phyloP scores from a whole-genome alignment of 2,797 vertebrate genomes.

The Synanceia verrucosa region DNA sequence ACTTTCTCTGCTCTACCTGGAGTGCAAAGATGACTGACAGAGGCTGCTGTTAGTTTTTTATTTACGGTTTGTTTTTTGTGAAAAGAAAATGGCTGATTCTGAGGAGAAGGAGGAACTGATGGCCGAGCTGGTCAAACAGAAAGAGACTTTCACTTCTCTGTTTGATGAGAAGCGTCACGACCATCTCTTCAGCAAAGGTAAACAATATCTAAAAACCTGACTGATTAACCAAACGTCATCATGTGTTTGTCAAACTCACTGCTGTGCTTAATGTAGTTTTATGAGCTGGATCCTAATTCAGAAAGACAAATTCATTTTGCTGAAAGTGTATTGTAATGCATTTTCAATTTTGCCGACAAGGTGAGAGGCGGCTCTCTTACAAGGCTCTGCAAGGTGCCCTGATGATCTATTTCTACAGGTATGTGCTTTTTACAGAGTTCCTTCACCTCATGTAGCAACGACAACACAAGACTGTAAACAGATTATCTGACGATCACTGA shows the following conservation, averaged over 20 bases:
- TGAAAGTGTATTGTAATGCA: neutral
- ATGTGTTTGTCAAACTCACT: neutral
- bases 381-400: slow-evolving; percentile 94
- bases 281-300: neutral
- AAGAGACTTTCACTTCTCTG: slow-evolving; percentile 87
- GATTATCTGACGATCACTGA: slow-evolving; percentile 11
- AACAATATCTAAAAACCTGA: neutral
- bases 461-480: neutral
- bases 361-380: slow-evolving; percentile 93
- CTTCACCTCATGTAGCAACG: neutral
- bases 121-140: slow-evolving; percentile 89
- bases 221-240: neutral
- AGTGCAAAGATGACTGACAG: slow-evolving; percentile 47
- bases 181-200: slow-evolving; percentile 94
- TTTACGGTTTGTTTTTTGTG: slow-evolving; percentile 2
- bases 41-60: slow-evolving; percentile 21
- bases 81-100: slow-evolving; percentile 82
- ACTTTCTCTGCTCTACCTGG: slow-evolving; percentile 19
- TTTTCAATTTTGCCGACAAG: slow-evolving; percentile 72
- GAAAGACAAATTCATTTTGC: accelerated
- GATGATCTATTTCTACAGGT: slow-evolving; percentile 99
- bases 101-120: slow-evolving; percentile 90
- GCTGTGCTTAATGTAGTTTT: neutral
- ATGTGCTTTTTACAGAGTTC: slow-evolving; percentile 3
- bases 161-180: slow-evolving; percentile 95